Conservation (phyloP, 2,113 vertebrate genomes). For the Hystrix cristata region DNA sequence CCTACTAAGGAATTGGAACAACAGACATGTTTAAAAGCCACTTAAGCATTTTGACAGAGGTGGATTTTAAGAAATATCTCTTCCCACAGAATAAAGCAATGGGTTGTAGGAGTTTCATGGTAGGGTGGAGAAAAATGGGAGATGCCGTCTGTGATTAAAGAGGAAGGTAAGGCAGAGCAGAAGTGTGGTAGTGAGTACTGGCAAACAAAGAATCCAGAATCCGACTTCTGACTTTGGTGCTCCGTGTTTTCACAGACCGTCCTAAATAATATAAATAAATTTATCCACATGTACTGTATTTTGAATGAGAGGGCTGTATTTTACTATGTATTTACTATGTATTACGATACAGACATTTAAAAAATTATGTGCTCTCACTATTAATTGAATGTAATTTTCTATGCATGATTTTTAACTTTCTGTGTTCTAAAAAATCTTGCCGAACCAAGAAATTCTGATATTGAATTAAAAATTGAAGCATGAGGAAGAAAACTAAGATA, state of each 20-base stretch:
- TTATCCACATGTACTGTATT: background rate
- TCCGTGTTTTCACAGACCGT: background rate
- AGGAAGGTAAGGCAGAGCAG: background rate
- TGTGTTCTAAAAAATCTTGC: conserved; percentile 7
- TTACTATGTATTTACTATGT: background rate
- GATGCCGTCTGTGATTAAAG: background rate
- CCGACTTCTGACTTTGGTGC: background rate
- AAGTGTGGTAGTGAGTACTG: background rate
- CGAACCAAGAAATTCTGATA: conserved; percentile 52
- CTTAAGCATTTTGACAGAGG: background rate
- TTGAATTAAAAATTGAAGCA: conserved; percentile 53
- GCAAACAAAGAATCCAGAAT: background rate
- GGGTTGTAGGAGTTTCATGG: background rate
- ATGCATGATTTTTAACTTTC: conserved; percentile 31
- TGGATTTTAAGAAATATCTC: background rate
- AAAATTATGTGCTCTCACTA: background rate
- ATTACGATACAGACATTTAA: background rate
- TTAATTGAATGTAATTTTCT: background rate
- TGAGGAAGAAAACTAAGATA: conserved; percentile 4
- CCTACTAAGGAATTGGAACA: background rate
- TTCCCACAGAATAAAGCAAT: background rate
- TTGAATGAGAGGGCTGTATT: background rate
- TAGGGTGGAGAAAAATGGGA: background rate
- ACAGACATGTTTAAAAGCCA: background rate
- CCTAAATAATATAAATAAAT: background rate